phyloP scores from a whole-genome alignment of 2,797 vertebrate species.

The Acipenser oxyrinchus region DNA sequence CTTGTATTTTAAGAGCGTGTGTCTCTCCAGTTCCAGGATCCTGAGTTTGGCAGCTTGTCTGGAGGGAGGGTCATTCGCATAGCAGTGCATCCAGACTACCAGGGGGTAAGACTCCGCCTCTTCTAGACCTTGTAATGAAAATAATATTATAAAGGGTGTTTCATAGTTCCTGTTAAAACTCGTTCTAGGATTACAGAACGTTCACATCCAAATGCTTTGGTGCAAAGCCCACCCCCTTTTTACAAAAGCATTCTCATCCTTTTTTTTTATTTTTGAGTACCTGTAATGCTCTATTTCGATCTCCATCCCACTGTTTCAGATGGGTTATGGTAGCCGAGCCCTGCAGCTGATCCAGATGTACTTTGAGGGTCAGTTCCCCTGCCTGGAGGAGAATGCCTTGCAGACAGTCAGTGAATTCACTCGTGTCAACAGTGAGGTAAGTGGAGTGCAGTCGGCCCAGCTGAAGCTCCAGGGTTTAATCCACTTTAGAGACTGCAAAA shows the following conservation, averaged over 20 bases:
- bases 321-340: slow-evolving; percentile 92
- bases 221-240: too few species aligned
- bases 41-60: slow-evolving; percentile 84
- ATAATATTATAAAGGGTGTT: too few species aligned
- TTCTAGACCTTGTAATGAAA: too few species aligned
- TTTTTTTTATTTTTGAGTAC: neutral
- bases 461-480: neutral
- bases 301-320: slow-evolving; percentile 50
- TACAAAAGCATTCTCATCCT: neutral
- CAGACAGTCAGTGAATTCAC: slow-evolving; percentile 61
- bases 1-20: too few species aligned
- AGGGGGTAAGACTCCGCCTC: slow-evolving; percentile 65
- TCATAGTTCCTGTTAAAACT: too few species aligned
- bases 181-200: too few species aligned
- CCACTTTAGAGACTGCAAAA: too few species aligned
- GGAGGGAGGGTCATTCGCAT: slow-evolving; percentile 87
- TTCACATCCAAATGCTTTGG: too few species aligned
- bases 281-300: neutral
- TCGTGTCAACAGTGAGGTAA: slow-evolving; percentile 84
- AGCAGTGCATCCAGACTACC: slow-evolving; percentile 94
- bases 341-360: slow-evolving; percentile 86
- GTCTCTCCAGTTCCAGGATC: slow-evolving; percentile 80
- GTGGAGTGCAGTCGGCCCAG: neutral
- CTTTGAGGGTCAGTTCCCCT: slow-evolving; percentile 86
- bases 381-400: slow-evolving; percentile 70